phyloP scores from a whole-genome alignment of 2,888 invertebrate genomes.

The Caenorhabditis wallacei region DNA sequence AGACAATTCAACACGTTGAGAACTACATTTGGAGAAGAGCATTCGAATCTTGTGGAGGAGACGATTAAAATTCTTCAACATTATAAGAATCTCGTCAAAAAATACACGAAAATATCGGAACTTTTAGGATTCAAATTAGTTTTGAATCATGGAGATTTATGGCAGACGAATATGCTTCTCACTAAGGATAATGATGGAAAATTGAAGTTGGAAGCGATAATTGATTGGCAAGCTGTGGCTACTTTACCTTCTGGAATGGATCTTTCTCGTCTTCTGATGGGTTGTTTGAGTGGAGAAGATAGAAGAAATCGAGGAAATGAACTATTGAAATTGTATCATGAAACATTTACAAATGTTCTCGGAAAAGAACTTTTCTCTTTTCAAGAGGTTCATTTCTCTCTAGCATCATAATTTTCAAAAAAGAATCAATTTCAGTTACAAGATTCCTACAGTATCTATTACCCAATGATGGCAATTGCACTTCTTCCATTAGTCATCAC shows the following conservation, averaged over 20 bases:
- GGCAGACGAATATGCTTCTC: slow-evolving; percentile 52
- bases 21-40: slow-evolving; percentile 5
- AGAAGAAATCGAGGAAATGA: slow-evolving; percentile 5
- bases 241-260: slow-evolving; percentile 37
- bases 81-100: background rate
- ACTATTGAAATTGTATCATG: slow-evolving; percentile 21
- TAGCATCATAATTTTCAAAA: background rate
- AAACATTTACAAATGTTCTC: slow-evolving; percentile 13
- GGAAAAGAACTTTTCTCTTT: slow-evolving; percentile 23
- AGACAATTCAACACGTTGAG: slow-evolving; percentile 7
- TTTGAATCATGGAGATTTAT: slow-evolving; percentile 47
- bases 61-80: background rate
- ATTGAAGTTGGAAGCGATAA: slow-evolving; percentile 49
- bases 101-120: slow-evolving; percentile 27
- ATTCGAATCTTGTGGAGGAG: slow-evolving; percentile 12
- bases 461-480: slow-evolving; percentile 29
- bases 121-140: slow-evolving; percentile 31
- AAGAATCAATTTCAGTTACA: slow-evolving; percentile 15
- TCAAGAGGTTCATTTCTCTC: slow-evolving; percentile 3
- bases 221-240: slow-evolving; percentile 42
- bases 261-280: slow-evolving; percentile 22
- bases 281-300: slow-evolving; percentile 25
- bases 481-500: slow-evolving; percentile 2
- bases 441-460: slow-evolving; percentile 26
- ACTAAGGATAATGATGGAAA: slow-evolving; percentile 16